Percentiles rank a stretch among this genome's conserved stretches.
Evolutionary conservation across 2,888 invertebrate genomes (phyloP).

Genomic region (Netelia inedita): DNA sequence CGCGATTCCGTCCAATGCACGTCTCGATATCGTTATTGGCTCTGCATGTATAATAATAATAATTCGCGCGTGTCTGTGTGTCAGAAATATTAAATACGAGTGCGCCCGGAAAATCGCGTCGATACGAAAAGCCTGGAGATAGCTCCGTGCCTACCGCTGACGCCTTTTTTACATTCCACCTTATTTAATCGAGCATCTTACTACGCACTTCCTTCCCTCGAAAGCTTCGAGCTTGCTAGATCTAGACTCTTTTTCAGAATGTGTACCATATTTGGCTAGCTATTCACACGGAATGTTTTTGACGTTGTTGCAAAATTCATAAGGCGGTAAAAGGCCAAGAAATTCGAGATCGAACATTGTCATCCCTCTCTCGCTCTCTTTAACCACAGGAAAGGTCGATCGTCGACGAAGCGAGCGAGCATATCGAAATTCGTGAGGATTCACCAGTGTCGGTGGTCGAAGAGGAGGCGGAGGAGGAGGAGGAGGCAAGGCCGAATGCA

Average conservation of each 20-base stretch:
- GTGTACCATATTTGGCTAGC: no score
- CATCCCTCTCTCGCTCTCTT: neutral
- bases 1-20: slow-evolving; percentile 24
- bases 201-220: neutral
- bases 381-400: neutral
- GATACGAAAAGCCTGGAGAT: no score
- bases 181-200: no score
- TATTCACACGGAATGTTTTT: neutral
- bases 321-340: neutral
- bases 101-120: no score
- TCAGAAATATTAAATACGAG: no score
- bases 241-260: neutral
- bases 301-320: neutral
- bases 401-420: neutral
- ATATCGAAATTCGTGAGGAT: neutral
- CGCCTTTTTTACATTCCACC: no score
- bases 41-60: no score
- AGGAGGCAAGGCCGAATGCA: neutral
- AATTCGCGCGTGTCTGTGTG: no score
- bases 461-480: neutral
- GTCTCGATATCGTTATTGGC: no score
- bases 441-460: neutral
- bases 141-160: no score
- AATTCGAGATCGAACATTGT: neutral
- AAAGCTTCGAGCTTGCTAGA: neutral